Evolutionary conservation across 1,140 invertebrate genomes (phyloP).

Genomic region (Drosophila tani): DNA sequence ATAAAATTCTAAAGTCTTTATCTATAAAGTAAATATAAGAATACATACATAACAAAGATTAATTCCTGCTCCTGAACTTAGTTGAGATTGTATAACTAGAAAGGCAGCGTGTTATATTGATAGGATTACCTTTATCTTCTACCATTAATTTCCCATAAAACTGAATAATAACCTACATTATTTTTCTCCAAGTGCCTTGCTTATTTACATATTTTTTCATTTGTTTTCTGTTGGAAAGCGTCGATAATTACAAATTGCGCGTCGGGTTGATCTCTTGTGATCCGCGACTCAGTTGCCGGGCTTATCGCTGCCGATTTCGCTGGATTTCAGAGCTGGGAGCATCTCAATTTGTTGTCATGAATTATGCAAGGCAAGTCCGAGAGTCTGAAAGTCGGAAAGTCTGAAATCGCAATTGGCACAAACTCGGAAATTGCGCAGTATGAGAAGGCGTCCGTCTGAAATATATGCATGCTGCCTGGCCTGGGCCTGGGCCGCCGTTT

Average conservation of each 20-base stretch:
- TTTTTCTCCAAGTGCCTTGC: slow-evolving; percentile 11
- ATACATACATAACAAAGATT: too few species aligned
- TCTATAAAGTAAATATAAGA: too few species aligned
- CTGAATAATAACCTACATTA: too few species aligned
- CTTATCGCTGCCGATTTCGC: slow-evolving; percentile 51
- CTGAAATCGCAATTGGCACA: slow-evolving; percentile 61
- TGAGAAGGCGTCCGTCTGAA: slow-evolving; percentile 4
- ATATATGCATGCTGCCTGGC: background rate
- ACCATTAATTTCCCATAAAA: too few species aligned
- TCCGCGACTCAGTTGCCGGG: slow-evolving; percentile 41
- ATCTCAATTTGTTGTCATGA: slow-evolving; percentile 69
- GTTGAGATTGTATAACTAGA: background rate
- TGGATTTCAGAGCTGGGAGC: slow-evolving; percentile 4
- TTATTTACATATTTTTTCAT: slow-evolving; percentile 28
- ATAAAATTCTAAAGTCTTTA: too few species aligned
- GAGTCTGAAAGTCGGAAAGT: slow-evolving; percentile 17
- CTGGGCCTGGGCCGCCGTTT: background rate
- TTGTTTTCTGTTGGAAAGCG: slow-evolving; percentile 22
- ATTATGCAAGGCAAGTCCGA: slow-evolving; percentile 64
- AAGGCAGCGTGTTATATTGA: background rate
- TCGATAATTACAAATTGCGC: slow-evolving; percentile 72
- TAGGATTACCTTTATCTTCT: background rate
- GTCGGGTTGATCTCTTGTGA: slow-evolving; percentile 50
- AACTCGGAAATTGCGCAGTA: slow-evolving; percentile 45
- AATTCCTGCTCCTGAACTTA: too few species aligned